These are phyloP conservation scores for Brenthis ino DNA, from an alignment of 2,888 invertebrate species.

Conservation along the genomic window DNA sequence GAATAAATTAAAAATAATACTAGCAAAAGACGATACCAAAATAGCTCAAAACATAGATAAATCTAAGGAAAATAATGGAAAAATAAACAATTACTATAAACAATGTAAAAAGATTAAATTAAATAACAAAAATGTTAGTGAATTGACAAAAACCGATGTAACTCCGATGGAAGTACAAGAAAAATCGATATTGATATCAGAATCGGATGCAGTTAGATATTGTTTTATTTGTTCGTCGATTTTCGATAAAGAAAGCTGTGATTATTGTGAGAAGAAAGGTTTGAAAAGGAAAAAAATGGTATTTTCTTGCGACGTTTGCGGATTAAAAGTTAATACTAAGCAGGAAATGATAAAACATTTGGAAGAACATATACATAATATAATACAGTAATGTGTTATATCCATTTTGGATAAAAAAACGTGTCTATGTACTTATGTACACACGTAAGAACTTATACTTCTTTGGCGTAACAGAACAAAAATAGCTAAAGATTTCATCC, in stretches of 20 bases:
- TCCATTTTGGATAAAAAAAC: not conserved
- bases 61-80: constrained; percentile 37
- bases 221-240: constrained; percentile 56
- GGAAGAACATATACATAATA: not conserved
- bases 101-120: constrained; percentile 30
- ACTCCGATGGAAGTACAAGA: constrained; percentile 20
- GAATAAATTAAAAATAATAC: constrained; percentile 30
- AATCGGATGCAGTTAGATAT: constrained; percentile 49
- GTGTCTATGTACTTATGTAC: no score
- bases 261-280: constrained; percentile 47
- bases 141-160: constrained; percentile 13
- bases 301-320: constrained; percentile 32
- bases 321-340: constrained; percentile 25
- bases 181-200: constrained; percentile 44
- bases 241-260: constrained; percentile 52
- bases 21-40: constrained; percentile 34
- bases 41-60: constrained; percentile 24
- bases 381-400: no score
- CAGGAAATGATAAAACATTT: constrained; percentile 32
- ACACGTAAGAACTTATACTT: no score
- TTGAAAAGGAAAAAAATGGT: constrained; percentile 6
- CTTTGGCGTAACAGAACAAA: no score
- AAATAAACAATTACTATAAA: constrained; percentile 37
- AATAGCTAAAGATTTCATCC: no score
- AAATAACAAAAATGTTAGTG: constrained; percentile 25